Percentiles rank a stretch among this genome's conserved stretches.
Conservation (phyloP, 2,113 vertebrate species). For the Mormyrus lacerda region DNA sequence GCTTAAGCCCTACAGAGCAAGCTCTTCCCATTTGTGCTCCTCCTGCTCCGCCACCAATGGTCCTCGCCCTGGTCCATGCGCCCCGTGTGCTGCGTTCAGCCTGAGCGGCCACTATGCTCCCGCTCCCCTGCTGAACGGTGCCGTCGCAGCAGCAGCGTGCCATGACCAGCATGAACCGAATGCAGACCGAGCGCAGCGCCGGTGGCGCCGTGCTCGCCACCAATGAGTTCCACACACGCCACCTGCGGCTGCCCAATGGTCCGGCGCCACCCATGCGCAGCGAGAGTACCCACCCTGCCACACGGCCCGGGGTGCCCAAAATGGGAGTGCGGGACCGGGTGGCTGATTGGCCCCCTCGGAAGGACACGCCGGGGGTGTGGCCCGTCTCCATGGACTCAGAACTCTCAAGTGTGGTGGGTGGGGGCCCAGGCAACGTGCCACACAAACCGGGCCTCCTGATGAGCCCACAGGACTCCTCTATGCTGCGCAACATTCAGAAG, state of each 20-base stretch:
- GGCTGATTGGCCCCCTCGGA: slow-evolving; percentile 91
- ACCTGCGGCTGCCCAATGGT: slow-evolving; percentile 80
- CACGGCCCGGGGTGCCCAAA: slow-evolving; percentile 82
- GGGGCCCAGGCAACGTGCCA: slow-evolving; percentile 40
- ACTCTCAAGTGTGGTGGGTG: slow-evolving; percentile 44
- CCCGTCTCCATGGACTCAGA: slow-evolving; percentile 45
- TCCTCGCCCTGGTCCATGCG: slow-evolving; percentile 38
- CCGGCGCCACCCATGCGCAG: slow-evolving; percentile 66
- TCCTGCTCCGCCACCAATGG: not conserved
- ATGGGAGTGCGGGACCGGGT: slow-evolving; percentile 93
- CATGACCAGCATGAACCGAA: slow-evolving; percentile 88
- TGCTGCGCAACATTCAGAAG: slow-evolving; percentile 89
- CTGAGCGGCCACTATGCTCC: slow-evolving; percentile 41
- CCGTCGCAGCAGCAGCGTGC: slow-evolving; percentile 40
- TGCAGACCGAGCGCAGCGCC: slow-evolving; percentile 79
- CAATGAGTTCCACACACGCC: slow-evolving; percentile 87
- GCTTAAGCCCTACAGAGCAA: slow-evolving; percentile 24
- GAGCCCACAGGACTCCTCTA: slow-evolving; percentile 82
- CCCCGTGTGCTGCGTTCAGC: slow-evolving; percentile 12
- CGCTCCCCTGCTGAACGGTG: slow-evolving; percentile 39
- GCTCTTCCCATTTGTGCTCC: not conserved
- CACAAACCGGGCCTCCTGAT: slow-evolving; percentile 70
- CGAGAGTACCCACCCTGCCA: slow-evolving; percentile 73
- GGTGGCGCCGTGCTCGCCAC: slow-evolving; percentile 74
- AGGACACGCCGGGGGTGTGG: slow-evolving; percentile 64